Percentiles rank a stretch among this genome's conserved stretches.
Conservation (phyloP, 2,888 invertebrate species). For the Saturnia japonica region DNA sequence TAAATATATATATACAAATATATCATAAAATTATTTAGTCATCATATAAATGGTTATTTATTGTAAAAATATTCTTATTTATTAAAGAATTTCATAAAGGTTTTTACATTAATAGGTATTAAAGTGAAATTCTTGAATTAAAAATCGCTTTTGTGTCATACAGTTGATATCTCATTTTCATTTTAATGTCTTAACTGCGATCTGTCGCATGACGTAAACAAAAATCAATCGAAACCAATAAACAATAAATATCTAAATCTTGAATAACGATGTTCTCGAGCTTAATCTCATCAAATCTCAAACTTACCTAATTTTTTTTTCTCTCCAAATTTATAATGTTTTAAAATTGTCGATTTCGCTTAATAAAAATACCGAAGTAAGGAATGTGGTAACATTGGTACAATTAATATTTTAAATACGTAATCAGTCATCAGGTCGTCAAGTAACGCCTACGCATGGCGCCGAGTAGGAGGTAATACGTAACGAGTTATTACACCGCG, state of each 20-base stretch:
- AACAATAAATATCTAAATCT: conserved; percentile 15
- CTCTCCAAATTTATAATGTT: not conserved
- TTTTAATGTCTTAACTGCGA: conserved; percentile 16
- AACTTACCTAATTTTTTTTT: conserved; percentile 9
- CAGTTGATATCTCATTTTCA: conserved; percentile 10
- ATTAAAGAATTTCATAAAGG: conserved; percentile 7
- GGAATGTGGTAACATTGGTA: conserved; percentile 60
- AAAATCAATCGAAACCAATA: conserved; percentile 15
- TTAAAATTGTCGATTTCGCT: conserved; percentile 24
- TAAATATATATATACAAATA: not conserved
- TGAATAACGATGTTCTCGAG: conserved; percentile 11
- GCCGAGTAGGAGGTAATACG: conserved; percentile 42
- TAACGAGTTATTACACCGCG: conserved; percentile 24
- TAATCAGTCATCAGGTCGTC: conserved; percentile 77
- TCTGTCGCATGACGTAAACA: conserved; percentile 11
- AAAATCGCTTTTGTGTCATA: conserved; percentile 2
- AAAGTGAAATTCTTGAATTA: conserved; percentile 4
- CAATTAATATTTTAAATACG: conserved; percentile 75
- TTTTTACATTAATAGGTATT: not conserved
- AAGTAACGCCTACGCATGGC: conserved; percentile 67
- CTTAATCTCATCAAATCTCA: conserved; percentile 11
- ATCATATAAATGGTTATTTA: conserved; percentile 14
- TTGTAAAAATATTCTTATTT: conserved; percentile 9
- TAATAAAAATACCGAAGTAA: conserved; percentile 54
- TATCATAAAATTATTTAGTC: conserved; percentile 3